These are phyloP conservation scores for Gasteruption jaculator DNA, from an alignment of 2,888 invertebrate species.

Conservation along the genomic window DNA sequence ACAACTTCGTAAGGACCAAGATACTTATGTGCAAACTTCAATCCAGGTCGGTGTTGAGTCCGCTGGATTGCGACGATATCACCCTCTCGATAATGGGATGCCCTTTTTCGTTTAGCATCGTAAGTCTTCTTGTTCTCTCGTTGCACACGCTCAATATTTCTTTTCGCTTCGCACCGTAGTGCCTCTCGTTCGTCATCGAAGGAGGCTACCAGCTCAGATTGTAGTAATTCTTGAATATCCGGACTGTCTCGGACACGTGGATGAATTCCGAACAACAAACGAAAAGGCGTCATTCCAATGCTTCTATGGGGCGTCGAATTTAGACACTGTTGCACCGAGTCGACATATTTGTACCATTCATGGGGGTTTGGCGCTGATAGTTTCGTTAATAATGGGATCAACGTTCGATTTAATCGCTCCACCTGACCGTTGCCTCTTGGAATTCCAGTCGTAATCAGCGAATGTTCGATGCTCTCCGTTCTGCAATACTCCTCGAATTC, in stretches of 20 bases:
- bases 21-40: too few species aligned
- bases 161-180: constrained; percentile 18
- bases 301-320: constrained; percentile 32
- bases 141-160: constrained; percentile 3
- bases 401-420: constrained; percentile 35
- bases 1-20: constrained; percentile 6
- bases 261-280: constrained; percentile 17
- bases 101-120: constrained; percentile 2
- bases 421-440: constrained; percentile 44
- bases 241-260: constrained; percentile 16
- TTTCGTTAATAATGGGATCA: constrained; percentile 40
- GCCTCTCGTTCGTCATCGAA: constrained; percentile 23
- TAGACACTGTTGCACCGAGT: constrained; percentile 28
- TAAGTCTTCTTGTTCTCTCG: constrained; percentile 5
- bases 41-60: too few species aligned
- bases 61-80: constrained; percentile 8
- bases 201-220: constrained; percentile 19
- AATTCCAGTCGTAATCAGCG: constrained; percentile 33
- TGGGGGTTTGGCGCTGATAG: constrained; percentile 34
- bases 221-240: constrained; percentile 22
- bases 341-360: constrained; percentile 34
- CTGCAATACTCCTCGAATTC: constrained; percentile 40
- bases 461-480: constrained; percentile 36
- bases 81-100: constrained; percentile 4
- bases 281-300: constrained; percentile 24